Conservation (phyloP, 2,797 vertebrate species). For the Prionace glauca region DNA sequence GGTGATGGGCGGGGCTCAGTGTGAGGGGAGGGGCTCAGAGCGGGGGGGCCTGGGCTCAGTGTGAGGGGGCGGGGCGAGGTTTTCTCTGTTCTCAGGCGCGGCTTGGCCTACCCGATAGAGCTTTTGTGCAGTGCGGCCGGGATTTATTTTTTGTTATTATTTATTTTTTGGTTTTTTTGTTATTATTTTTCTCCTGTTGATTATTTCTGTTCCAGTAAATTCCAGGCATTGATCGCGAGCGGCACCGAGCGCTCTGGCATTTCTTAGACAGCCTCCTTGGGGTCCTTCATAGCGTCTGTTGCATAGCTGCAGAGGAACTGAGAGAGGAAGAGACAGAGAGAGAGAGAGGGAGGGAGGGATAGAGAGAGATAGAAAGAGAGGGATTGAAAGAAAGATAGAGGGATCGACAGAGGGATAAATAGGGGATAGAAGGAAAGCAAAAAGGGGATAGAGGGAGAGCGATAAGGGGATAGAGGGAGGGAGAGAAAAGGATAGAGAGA, state of each 20-base stretch:
- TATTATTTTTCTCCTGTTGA: not conserved
- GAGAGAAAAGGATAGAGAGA: not conserved
- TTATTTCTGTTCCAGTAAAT: no score
- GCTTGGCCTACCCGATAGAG: not conserved
- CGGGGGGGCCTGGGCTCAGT: no score
- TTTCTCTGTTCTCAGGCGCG: not conserved
- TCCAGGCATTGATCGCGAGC: not conserved
- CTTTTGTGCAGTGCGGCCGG: no score
- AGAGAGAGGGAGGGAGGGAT: not conserved
- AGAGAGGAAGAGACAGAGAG: not conserved
- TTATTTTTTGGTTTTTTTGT: not conserved
- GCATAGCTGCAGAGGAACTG: conserved; percentile 9
- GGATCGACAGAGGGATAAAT: not conserved
- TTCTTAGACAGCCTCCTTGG: not conserved
- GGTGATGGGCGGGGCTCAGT: no score
- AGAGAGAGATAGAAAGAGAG: not conserved
- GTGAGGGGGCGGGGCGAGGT: not conserved
- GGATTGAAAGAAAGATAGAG: not conserved
- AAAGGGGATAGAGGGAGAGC: not conserved
- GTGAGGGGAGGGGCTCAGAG: no score
- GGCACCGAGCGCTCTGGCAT: not conserved
- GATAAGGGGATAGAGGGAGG: not conserved
- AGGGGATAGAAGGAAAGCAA: not conserved
- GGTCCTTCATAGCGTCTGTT: conserved; percentile 13
- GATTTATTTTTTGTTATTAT: not conserved